A percentile compares a stretch with the other conserved stretches of the same genome.
Evolutionary conservation across 2,888 invertebrate genomes (phyloP).

Genomic region (Resseliella maxima): DNA sequence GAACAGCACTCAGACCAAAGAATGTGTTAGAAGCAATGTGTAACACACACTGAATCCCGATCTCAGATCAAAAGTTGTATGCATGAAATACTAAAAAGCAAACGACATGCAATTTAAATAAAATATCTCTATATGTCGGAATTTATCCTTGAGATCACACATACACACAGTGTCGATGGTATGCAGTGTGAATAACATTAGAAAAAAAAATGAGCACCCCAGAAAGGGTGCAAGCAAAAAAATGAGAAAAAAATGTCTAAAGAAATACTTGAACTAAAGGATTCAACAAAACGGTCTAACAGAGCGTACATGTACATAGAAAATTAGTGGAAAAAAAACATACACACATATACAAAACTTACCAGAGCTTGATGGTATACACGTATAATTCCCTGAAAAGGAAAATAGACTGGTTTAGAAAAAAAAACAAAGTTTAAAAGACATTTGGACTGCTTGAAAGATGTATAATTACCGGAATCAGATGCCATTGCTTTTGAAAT

Average conservation of each 20-base stretch:
- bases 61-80: slow-evolving; percentile 18
- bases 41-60: not conserved
- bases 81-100: slow-evolving; percentile 48
- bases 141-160: slow-evolving; percentile 6
- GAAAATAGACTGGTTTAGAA: not conserved
- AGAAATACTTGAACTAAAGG: not conserved
- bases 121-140: slow-evolving; percentile 31
- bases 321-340: not conserved
- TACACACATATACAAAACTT: not conserved
- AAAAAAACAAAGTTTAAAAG: not conserved
- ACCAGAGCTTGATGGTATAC: slow-evolving; percentile 20
- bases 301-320: not conserved
- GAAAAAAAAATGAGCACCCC: not conserved
- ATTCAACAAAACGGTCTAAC: not conserved
- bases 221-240: not conserved
- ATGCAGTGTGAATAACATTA: not conserved
- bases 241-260: not conserved
- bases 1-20: not conserved
- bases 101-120: slow-evolving; percentile 53
- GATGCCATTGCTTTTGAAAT: slow-evolving; percentile 81
- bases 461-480: slow-evolving; percentile 87
- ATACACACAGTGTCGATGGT: not conserved
- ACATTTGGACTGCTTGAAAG: slow-evolving; percentile 78
- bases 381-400: not conserved
- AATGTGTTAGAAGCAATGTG: not conserved